Evolutionary conservation across 1,140 invertebrate species (phyloP).

Genomic region (Aphidius ervi): DNA sequence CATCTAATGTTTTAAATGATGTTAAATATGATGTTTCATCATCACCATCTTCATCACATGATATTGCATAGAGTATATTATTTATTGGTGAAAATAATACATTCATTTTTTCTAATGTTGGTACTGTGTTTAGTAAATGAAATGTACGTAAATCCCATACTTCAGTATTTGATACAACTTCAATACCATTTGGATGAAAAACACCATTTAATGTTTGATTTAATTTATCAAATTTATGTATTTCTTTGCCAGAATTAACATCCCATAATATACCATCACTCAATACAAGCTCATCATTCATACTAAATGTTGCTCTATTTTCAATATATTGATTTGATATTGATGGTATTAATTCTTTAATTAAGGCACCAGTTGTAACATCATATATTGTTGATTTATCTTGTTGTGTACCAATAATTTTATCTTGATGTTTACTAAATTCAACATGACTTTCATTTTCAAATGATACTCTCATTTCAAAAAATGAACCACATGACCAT

Average conservation of each 20-base stretch:
- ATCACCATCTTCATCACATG: constrained; percentile 62
- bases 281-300: constrained; percentile 88
- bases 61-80: constrained; percentile 63
- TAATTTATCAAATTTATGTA: constrained; percentile 97
- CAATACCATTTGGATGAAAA: constrained; percentile 95
- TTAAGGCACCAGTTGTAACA: constrained; percentile 70
- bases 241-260: constrained; percentile 76
- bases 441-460: constrained; percentile 86
- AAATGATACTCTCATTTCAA: constrained; percentile 70
- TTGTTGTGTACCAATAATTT: constrained; percentile 77
- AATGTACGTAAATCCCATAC: constrained; percentile 96
- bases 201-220: constrained; percentile 92
- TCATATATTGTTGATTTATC: constrained; percentile 84
- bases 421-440: constrained; percentile 87
- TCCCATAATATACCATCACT: constrained; percentile 95
- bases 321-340: constrained; percentile 89
- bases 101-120: constrained; percentile 83
- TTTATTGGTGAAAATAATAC: constrained; percentile 69
- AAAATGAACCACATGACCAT: constrained; percentile 74
- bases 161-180: constrained; percentile 86
- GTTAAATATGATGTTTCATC: constrained; percentile 70
- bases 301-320: constrained; percentile 92
- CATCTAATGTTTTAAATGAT: constrained; percentile 92
- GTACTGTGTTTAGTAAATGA: constrained; percentile 89
- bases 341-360: constrained; percentile 71